These are phyloP conservation scores for Tragelaphus strepsiceros DNA, from an alignment of 2,113 vertebrate genomes.

Conservation along the genomic window DNA sequence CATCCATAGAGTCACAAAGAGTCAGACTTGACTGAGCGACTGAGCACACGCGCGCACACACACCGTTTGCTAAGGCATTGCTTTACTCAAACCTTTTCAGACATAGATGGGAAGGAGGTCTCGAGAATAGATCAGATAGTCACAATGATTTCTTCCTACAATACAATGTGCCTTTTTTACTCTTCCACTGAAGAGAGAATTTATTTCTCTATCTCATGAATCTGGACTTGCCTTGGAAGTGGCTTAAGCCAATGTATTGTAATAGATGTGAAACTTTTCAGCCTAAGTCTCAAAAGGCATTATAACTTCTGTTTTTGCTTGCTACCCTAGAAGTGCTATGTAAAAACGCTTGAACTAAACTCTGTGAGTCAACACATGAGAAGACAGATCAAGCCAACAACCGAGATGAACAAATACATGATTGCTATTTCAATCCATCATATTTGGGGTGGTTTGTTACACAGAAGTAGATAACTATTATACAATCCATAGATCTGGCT, in stretches of 20 bases:
- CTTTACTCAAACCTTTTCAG: background rate
- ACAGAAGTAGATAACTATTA: background rate
- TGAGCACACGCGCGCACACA: rapidly evolving
- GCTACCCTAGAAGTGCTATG: background rate
- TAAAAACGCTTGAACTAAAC: background rate
- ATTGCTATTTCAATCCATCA: background rate
- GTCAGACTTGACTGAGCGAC: background rate
- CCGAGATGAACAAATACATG: background rate
- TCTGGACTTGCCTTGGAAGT: background rate
- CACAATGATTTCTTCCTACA: background rate
- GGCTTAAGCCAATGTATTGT: background rate
- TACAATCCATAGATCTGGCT: background rate
- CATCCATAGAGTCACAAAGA: background rate
- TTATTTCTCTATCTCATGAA: background rate
- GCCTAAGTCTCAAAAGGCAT: background rate
- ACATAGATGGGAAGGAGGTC: background rate
- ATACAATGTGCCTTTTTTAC: background rate
- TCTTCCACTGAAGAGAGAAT: background rate
- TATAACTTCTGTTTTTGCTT: background rate
- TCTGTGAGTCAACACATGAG: background rate
- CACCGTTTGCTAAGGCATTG: background rate
- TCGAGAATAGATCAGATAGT: background rate
- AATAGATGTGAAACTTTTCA: background rate
- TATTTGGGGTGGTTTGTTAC: background rate
- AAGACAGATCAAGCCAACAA: background rate